Evolutionary conservation across 2,113 vertebrate genomes (phyloP), one percentile per base, ranked within the genome.

Genomic region (Psophia crepitans): DNA sequence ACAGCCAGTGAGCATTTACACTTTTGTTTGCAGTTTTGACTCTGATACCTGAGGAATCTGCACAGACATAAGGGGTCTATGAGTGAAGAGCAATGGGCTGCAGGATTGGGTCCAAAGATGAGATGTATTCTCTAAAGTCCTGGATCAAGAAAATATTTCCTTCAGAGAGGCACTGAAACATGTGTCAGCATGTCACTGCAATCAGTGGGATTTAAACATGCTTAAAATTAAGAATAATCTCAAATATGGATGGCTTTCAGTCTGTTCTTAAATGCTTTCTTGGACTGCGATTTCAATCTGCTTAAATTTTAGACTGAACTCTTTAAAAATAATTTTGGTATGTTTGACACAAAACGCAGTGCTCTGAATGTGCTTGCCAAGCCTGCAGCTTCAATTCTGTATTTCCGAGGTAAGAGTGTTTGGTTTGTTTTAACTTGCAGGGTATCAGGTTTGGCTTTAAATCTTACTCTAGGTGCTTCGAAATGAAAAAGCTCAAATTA

Each of bases 401-500:
- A 5, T 74, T 64, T 44, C 70, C 41, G 57, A 16, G 39, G 69
- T 30, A 56, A 37, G 33, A 64, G 16, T 13, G 1, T 79, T 44
- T 14, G 28, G 75, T 64, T 84, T 61, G 69, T 12, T 80, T 82
- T 60, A 65, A 87, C 81, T 87, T 92, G 28, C 64, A 82, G 53
- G 4, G n/a, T 39, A 22, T 9, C 1, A 8, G 63, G 49, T 65
- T 63, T 56, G 66, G 8, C 89, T 90, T 92, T 35, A 21, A 85
- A 61, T 90, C 95, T 96, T 83, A 28, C 32, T 32, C 43, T 46
- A 48, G 65, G 91, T 10, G 27, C 89, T 96, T 84, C 22, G 8
- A 91, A 93, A 96, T 79, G 90, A 75, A 60, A 93, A 96, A 96
- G 91, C 94, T 94, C 43, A 76, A 89, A 87, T 96, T 81, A 81